Percentiles rank a stretch among this genome's conserved stretches.
Conservation (phyloP, 2,888 invertebrate genomes). For the Campoletis raptor region DNA sequence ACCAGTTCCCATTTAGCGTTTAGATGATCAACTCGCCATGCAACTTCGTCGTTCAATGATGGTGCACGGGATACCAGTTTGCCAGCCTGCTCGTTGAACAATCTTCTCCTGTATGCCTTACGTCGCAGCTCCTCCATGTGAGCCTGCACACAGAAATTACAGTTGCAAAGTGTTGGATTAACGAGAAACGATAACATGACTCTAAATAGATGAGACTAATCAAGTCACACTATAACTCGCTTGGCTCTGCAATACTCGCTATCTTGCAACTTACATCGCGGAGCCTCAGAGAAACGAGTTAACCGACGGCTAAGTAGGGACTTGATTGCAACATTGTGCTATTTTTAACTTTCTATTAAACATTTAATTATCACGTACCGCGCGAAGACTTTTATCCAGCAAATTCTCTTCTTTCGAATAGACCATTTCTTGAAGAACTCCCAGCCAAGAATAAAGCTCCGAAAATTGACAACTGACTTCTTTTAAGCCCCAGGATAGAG, state of each 20-base stretch:
- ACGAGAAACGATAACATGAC: not conserved
- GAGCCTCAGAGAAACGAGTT: not conserved
- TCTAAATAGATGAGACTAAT: slow-evolving; percentile 28
- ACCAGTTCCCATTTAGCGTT: slow-evolving; percentile 93
- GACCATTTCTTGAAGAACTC: slow-evolving; percentile 91
- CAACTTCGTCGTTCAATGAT: slow-evolving; percentile 88
- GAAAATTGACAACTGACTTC: slow-evolving; percentile 92
- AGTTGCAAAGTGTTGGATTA: slow-evolving; percentile 27
- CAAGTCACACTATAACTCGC: not conserved
- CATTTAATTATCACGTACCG: slow-evolving; percentile 85
- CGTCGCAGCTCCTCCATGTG: slow-evolving; percentile 92
- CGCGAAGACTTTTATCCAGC: slow-evolving; percentile 89
- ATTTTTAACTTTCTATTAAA: not conserved
- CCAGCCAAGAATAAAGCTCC: slow-evolving; percentile 93
- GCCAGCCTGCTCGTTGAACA: slow-evolving; percentile 92
- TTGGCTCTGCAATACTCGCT: not conserved
- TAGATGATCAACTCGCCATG: slow-evolving; percentile 90
- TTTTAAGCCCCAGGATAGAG: slow-evolving; percentile 90
- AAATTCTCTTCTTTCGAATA: slow-evolving; percentile 91
- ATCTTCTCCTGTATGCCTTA: slow-evolving; percentile 89
- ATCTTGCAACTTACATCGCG: not conserved
- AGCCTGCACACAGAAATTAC: slow-evolving; percentile 86
- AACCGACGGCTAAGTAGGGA: not conserved
- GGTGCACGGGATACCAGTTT: slow-evolving; percentile 89
- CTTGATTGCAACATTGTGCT: not conserved